Base-by-base conservation (phyloP, 2,113 vertebrate genomes). In the Equus przewalskii region DNA sequence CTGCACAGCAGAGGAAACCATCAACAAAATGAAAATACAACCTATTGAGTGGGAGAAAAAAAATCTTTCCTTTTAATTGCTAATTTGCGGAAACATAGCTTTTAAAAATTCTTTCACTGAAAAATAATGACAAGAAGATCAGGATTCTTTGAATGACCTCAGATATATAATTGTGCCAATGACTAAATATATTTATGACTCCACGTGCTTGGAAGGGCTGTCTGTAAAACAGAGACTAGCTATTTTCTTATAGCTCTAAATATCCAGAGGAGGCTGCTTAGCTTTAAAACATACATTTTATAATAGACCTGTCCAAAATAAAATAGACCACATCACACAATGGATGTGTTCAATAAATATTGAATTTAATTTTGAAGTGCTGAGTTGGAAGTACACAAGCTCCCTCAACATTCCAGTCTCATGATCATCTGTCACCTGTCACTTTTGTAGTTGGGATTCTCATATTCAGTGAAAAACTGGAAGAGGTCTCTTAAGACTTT, bases 391-490 rank as follows among this genome's bases (percentile, higher is more conserved):
- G n/a, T 24, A 41, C 82, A 60, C 22, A 72, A 60, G 19, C 51
- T 81, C 56, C n/a, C 46, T 94, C 24, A 60, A 4, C 7, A 9
- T 75, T 90, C 76, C 16, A 8, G 80, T 58, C 69, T 21, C 16
- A 2, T 72, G 62, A 33, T 51, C 72, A 30, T 67, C 30, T 95
- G 51, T 91, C 82, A 62, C 69, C 76, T 49, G n/a, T 26, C 54
- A 82, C 70, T 93, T 96, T 81, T 81, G 24, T 85, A 91, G 24
- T 36, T 78, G 26, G n/a, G n/a, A 91, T 89, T 78, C 56, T 96
- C 91, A 2, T 51, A 44, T 62, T 92, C n/a, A 70, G 13, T 30
- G 12, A 62, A 79, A 86, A 33, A 79, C 3, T 87, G 8, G 41
- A 78, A 7, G 0, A 51, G 6, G 30, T 54, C 7, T 67, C 33